Base-by-base conservation (phyloP, 2,888 invertebrate genomes). In the Gasteruption jaculator region DNA sequence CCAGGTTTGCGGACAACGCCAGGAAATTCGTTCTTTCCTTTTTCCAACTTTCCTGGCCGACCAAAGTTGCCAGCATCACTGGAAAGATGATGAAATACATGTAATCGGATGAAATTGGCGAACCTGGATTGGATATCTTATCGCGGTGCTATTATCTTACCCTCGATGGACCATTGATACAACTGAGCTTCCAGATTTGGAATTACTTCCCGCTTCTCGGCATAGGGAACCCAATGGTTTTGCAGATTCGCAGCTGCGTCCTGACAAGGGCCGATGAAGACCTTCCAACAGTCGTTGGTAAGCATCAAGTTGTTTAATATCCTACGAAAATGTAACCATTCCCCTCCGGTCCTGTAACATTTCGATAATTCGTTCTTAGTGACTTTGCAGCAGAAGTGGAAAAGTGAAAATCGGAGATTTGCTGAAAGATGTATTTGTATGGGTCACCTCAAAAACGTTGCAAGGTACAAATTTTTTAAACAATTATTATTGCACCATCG, bases 121-220 rank as follows among this genome's bases (percentile, higher is more conserved):
- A 18, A 29, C 40, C 18, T 3, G 5, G 2, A 14, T 26, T 10
- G 18, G 2, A 33, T 12, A 10, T 32, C n/a, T n/a, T n/a, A n/a
- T n/a, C n/a, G n/a, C n/a, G n/a, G n/a, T n/a, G n/a, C n/a, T 30
- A 4, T 33, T 14, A 14, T 5, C 19, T 26, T 73, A 87, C 88
- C 83, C 60, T 89, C 82, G 46, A 86, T 81, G 1, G 91, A 87
- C 77, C 88, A 83, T 54, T 77, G 78, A 65, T 91, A 91, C 21
- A 91, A 74, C 51, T 83, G 78, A 4, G 73, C 69, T 63, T 90
- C 86, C 41, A 90, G 71, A 58, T 84, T 68, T 0, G 75, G 71
- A 29, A 81, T 60, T 8, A 59, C 46, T 18, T 50, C 36, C 39
- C 60, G 57, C 12, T 61, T 60, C 29, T 65, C 47, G 10, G 65